Conservation (phyloP, 1,140 invertebrate genomes). For the Bemisia tabaci region DNA sequence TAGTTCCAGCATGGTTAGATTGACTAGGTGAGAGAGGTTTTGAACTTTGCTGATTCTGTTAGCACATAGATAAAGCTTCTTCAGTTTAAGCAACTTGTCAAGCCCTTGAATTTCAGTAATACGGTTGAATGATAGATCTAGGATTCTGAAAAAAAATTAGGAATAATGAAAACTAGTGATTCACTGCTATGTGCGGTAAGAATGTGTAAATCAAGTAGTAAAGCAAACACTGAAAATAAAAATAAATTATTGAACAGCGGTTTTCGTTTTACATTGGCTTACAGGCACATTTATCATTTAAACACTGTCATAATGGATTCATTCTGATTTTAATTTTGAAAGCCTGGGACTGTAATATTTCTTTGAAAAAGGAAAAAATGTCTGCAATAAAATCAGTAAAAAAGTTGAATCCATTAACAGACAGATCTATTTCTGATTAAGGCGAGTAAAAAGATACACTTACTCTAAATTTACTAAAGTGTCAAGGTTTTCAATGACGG, state of each 20-base stretch:
- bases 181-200: too few relatives aligned
- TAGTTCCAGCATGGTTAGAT: conserved; percentile 77
- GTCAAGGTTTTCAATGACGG: conserved; percentile 76
- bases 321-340: too few relatives aligned
- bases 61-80: conserved; percentile 80
- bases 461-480: conserved; percentile 79
- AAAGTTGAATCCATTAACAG: too few relatives aligned
- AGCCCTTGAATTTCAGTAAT: conserved; percentile 81
- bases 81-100: conserved; percentile 60
- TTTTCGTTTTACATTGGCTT: background rate
- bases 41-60: conserved; percentile 89
- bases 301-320: too few relatives aligned
- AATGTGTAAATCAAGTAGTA: too few relatives aligned
- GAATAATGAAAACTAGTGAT: background rate
- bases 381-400: too few relatives aligned
- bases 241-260: background rate
- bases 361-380: too few relatives aligned
- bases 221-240: too few relatives aligned
- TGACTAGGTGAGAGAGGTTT: conserved; percentile 67
- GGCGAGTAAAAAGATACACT: too few relatives aligned
- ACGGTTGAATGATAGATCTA: conserved; percentile 97
- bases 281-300: too few relatives aligned
- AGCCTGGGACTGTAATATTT: too few relatives aligned
- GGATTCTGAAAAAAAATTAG: conserved; percentile 41
- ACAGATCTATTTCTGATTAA: too few relatives aligned